A percentile compares a stretch with the other conserved stretches of the same genome.
phyloP scores from a whole-genome alignment of 2,797 vertebrate genomes.

The Molossus alvarezi region DNA sequence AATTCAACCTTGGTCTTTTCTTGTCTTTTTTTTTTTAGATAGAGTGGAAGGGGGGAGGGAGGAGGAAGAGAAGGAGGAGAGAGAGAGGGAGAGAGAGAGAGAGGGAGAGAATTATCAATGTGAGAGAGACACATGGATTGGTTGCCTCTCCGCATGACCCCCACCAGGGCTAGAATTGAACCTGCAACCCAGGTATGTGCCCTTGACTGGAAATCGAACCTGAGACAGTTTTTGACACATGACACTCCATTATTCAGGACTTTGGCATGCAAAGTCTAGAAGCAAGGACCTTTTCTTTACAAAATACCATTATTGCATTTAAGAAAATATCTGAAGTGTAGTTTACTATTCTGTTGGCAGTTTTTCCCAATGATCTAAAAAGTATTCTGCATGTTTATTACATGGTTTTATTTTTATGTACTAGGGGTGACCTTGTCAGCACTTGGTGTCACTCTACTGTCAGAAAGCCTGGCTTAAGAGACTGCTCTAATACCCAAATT shows the following conservation, averaged over 20 bases:
- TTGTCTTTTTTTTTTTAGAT: no score
- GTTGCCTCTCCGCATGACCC: no score
- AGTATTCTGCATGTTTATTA: background rate
- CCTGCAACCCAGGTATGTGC: no score
- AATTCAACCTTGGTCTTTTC: background rate
- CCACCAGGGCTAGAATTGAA: no score
- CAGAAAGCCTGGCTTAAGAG: background rate
- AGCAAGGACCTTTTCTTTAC: background rate
- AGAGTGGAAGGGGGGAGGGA: no score
- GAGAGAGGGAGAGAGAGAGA: no score
- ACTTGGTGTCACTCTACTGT: background rate
- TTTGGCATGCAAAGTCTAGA: background rate
- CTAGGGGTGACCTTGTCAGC: background rate
- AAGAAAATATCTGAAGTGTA: background rate
- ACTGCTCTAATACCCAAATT: background rate
- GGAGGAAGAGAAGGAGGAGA: no score
- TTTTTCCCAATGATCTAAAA: background rate
- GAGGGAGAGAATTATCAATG: no score
- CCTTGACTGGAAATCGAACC: no score
- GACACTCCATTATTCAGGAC: background rate
- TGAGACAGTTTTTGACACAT: background rate
- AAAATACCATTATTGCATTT: background rate
- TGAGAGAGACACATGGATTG: no score
- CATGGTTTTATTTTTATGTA: background rate
- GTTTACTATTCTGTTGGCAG: background rate